Evolutionary conservation across 2,888 invertebrate species (phyloP), one percentile per base, ranked within the genome.

Genomic region (Dolichomitus sp.): DNA sequence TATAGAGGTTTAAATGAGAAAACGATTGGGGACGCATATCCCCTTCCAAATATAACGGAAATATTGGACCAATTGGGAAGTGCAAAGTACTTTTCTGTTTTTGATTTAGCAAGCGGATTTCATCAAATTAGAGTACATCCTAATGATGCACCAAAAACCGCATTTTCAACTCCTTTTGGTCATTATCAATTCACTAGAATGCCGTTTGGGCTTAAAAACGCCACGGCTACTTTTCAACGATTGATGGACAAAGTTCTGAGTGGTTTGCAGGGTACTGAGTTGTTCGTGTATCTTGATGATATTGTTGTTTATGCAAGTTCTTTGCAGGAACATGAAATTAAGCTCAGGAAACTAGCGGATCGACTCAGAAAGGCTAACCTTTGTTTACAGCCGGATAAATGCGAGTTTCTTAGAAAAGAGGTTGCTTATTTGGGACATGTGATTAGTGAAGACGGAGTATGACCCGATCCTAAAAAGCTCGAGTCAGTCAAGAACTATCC

Each of bases 381-480:
- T 5, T 19, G 33, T 6, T 48, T 75, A 0, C 74, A 75, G 42
- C 65, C 74, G 3, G 74, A 75, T n/a, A 75, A 75, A 2, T 75
- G 74, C 12, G 74, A 75, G 42, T 54, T 75, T 45, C 19, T 75
- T 2, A 48, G 54, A 2, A 45, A 48, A 14, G 61, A 76, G n/a
- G 68, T 76, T 2, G 76, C 37, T 1, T 76, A 76, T 14, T 4
- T 88, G 72, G 89, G 88, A 9, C 89, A 88, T 73, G 54, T 86
- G 17, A 88, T 88, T 17, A 86, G 87, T 4, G 86, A 87, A 33
- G 65, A 89, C 1, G 90, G 90, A 7, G 84, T 91, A 0, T 77
- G 76, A 81, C 90, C 91, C 0, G 85, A 89, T 65, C 81, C 85
- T 0, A 73, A 78, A 37, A 88, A 88, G 63, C 42, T 87, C 4